Conservation (phyloP, 2,113 vertebrate species). For the Sula dactylatra region DNA sequence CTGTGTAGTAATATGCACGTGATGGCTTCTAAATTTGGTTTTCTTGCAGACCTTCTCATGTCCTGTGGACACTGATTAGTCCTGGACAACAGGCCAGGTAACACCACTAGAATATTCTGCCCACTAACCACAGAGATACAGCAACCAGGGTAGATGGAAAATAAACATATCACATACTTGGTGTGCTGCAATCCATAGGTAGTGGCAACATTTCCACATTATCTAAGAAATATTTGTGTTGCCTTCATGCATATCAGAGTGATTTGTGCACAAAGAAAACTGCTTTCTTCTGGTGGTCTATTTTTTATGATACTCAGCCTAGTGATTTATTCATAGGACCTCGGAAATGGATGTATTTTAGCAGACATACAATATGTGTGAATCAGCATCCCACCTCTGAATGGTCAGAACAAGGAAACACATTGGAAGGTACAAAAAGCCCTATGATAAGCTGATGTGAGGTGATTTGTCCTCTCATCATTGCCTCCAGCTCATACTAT, state of each 20-base stretch:
- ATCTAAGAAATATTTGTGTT: neutral
- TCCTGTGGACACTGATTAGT: neutral
- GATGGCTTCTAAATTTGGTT: neutral
- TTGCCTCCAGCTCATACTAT: neutral
- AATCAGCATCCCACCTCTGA: neutral
- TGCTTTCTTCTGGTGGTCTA: neutral
- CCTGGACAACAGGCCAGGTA: neutral
- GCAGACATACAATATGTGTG: neutral
- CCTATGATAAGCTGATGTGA: neutral
- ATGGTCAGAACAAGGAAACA: neutral
- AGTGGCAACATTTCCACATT: neutral
- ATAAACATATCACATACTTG: neutral
- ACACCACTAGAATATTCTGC: neutral
- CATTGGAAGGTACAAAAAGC: neutral
- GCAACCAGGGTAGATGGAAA: neutral
- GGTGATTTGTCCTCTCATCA: neutral
- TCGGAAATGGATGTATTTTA: neutral
- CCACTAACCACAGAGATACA: neutral
- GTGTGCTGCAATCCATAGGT: neutral
- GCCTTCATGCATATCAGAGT: neutral
- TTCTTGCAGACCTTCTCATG: neutral
- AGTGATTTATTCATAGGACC: neutral
- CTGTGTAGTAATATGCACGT: neutral
- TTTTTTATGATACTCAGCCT: neutral
- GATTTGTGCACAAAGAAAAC: neutral